Conservation (phyloP, 1,140 invertebrate genomes). For the Brachionus paranguensis region DNA sequence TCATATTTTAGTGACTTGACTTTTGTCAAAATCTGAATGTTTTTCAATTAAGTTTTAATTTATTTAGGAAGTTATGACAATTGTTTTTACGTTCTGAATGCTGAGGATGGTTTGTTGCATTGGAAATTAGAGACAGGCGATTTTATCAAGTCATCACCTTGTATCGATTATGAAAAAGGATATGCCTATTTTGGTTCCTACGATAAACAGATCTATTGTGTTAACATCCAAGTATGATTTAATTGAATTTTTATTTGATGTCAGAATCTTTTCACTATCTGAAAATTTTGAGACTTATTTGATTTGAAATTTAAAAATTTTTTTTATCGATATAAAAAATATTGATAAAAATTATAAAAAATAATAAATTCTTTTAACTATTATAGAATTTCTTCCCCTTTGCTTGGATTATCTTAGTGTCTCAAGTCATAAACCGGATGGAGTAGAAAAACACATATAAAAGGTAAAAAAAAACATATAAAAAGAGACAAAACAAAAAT, state of each 20-base stretch:
- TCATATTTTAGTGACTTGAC: too few relatives aligned
- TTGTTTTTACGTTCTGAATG: constrained; percentile 61
- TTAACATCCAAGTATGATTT: constrained; percentile 59
- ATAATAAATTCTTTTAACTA: too few relatives aligned
- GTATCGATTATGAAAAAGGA: constrained; percentile 48
- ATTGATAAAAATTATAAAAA: too few relatives aligned
- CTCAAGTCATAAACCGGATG: too few relatives aligned
- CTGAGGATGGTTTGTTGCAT: constrained; percentile 57
- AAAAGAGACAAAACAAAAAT: too few relatives aligned
- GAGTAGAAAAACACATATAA: too few relatives aligned
- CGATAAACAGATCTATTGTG: constrained; percentile 62
- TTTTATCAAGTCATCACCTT: constrained; percentile 65
- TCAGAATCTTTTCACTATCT: neutral
- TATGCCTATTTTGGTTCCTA: constrained; percentile 65
- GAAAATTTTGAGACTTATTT: neutral
- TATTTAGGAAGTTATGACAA: constrained; percentile 64
- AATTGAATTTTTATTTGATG: neutral
- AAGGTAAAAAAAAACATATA: too few relatives aligned
- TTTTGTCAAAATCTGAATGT: too few relatives aligned
- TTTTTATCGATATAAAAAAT: too few relatives aligned
- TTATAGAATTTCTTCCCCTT: too few relatives aligned
- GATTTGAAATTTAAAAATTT: too few relatives aligned
- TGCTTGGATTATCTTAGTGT: too few relatives aligned
- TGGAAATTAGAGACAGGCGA: constrained; percentile 63
- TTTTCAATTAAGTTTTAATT: neutral